Evolutionary conservation across 2,113 vertebrate species (phyloP), one percentile per base, ranked within the genome.

Genomic region (Phylloscopus trochiloides): DNA sequence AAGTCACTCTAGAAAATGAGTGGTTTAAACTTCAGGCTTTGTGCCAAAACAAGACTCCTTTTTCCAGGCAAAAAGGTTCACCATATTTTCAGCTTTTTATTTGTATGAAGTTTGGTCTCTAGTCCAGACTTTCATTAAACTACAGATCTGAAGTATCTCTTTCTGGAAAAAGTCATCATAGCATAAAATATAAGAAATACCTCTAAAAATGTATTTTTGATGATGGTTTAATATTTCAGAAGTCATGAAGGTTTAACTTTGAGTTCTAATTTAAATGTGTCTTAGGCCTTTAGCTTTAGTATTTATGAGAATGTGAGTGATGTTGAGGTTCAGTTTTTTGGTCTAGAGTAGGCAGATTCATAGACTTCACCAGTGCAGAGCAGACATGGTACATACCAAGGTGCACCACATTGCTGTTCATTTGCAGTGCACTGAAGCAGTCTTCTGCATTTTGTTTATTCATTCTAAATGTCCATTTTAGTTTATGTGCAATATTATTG

Each of bases 211-310:
- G 43, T 96, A 68, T 76, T 90, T 98, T 96, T 97, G n/a, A 94
- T 95, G 76, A 77, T 71, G 40, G 65, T 96, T 97, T 94, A 98
- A 91, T 97, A 96, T 98, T 98, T 97, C 65, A 97, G 45, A 96
- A 97, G 58, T 91, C 88, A 80, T 88, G 72, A 96, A 97, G 78
- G 45, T 95, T 97, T 96, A 96, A 92, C 74, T 88, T 94, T 45
- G 84, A 87, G 16, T 94, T 95, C 19, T 76, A 75, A 76, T 95
- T 94, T 95, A 94, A 94, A 63, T 87, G 31, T 88, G 52, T 92
- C 77, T 95, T 10, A 18, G 50, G 25, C 84, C 80, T 95, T 90
- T 52, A 73, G 28, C 80, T 87, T 94, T 92, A 88, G 40, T 95
- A 84, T 97, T 97, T 96, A 94, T 97, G 94, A 98, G 97, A 84